Conservation (phyloP, 1,140 invertebrate genomes). For the Dreissena polymorpha region DNA sequence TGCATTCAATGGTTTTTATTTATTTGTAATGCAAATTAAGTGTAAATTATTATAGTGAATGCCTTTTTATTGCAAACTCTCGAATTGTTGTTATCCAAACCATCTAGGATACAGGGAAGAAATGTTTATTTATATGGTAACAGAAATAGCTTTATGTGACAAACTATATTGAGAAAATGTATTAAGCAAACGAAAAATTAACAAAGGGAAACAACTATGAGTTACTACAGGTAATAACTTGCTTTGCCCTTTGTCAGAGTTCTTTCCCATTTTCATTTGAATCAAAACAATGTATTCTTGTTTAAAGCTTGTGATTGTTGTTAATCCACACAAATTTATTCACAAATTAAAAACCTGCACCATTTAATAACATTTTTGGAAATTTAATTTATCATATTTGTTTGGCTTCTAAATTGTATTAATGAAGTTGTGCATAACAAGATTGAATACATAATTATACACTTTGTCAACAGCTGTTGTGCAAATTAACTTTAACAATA, state of each 20-base stretch:
- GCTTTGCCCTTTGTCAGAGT: not conserved
- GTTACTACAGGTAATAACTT: conserved; percentile 33
- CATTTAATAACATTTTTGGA: not conserved
- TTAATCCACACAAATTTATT: not conserved
- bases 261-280: not conserved
- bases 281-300: not conserved
- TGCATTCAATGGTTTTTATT: no score
- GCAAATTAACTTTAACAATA: no score
- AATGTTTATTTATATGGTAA: no score
- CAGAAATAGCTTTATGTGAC: no score
- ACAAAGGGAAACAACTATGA: conserved; percentile 36
- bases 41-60: no score
- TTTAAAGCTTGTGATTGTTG: not conserved
- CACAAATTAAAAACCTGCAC: not conserved
- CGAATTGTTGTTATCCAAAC: no score
- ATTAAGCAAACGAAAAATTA: no score
- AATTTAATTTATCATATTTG: not conserved
- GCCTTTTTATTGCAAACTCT: no score
- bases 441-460: not conserved
- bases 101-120: no score
- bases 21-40: no score
- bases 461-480: no score
- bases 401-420: not conserved
- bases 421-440: not conserved
- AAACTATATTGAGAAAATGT: no score